These are phyloP conservation scores for Rhamnusium bicolor DNA, from an alignment of 2,888 invertebrate genomes.

Conservation along the genomic window DNA sequence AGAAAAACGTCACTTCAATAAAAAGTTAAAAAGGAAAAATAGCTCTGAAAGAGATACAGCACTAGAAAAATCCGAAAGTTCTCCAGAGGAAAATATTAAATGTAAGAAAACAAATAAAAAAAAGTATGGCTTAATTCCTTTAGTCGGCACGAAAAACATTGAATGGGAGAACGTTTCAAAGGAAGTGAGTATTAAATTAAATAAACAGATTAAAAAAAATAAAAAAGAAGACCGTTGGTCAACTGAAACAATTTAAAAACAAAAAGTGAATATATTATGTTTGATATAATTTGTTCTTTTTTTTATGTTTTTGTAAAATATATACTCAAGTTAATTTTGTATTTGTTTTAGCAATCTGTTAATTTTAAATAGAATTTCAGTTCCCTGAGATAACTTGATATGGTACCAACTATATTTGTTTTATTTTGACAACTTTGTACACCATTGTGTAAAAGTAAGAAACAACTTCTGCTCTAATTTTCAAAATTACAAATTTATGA, in stretches of 20 bases:
- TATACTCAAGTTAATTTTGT: not conserved
- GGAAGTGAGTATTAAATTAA: conserved; percentile 53
- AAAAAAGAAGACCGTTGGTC: conserved; percentile 53
- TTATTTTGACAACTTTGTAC: too few species aligned
- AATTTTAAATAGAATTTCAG: too few species aligned
- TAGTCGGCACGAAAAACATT: conserved; percentile 15
- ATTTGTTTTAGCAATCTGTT: too few species aligned
- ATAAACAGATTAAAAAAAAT: conserved; percentile 55
- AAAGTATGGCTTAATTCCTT: too few species aligned
- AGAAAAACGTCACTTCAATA: not conserved
- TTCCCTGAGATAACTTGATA: too few species aligned
- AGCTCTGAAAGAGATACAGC: not conserved
- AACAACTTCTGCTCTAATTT: too few species aligned
- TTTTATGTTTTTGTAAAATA: not conserved
- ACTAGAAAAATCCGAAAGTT: not conserved
- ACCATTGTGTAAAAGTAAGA: too few species aligned
- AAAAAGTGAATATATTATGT: not conserved
- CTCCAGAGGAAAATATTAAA: conserved; percentile 1
- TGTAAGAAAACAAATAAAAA: not conserved
- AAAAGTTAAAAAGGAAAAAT: not conserved
- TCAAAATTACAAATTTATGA: too few species aligned
- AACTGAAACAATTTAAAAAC: conserved; percentile 45
- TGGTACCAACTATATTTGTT: too few species aligned
- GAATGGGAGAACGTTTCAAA: conserved; percentile 47
- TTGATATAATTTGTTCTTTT: not conserved